Evolutionary conservation across 2,797 vertebrate species (phyloP), one percentile per base, ranked within the genome.

Genomic region (Diplodus sargus): DNA sequence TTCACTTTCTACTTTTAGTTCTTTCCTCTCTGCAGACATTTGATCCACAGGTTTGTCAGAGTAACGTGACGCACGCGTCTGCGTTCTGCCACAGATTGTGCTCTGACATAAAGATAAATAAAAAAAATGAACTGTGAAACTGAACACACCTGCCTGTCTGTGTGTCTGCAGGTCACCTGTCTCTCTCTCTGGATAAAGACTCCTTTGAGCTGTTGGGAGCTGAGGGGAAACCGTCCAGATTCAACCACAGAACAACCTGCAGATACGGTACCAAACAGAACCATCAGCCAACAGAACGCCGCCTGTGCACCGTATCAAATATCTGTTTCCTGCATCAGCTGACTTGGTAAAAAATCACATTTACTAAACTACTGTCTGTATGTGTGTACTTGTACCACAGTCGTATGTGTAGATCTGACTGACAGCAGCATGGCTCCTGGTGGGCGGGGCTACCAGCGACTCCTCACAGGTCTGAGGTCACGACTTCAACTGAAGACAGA

Each of bases 191-290:
- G 83, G 95, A 97, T 83, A 99, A 98, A 88, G 97, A 99, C 86
- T 96, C 97, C 0, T 99, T 97, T 0, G 96, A 99, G 90, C 86
- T 96, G 53, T 92, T 97, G 89, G 98, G 98, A 51, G 88, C 98
- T 48, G 96, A 99, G 54, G 98, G 97, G 61, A 94, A 42, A 63
- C 95, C 95, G 1, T 98, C 97, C 25, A 92, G 47, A 15, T 98
- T 96, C 93, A 96, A 93, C 87, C 96, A 96, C 85, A 96, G 91
- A 90, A 93, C 91, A 60, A 66, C 74, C 5, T 86, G 95, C 95
- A 95, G 96, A 96, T 97, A 95, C 0, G 95, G 98, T 99, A 20
- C 4, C 34, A 71, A 61, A 34, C 14, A 30, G 20, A 39, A 11
- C 34, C 34, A 39, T 9, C 34, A 39, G 30, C 11, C 10, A 39